Evolutionary conservation across 2,888 invertebrate species (phyloP), one percentile per base, ranked within the genome.

Genomic region (Protophormia terraenovae): DNA sequence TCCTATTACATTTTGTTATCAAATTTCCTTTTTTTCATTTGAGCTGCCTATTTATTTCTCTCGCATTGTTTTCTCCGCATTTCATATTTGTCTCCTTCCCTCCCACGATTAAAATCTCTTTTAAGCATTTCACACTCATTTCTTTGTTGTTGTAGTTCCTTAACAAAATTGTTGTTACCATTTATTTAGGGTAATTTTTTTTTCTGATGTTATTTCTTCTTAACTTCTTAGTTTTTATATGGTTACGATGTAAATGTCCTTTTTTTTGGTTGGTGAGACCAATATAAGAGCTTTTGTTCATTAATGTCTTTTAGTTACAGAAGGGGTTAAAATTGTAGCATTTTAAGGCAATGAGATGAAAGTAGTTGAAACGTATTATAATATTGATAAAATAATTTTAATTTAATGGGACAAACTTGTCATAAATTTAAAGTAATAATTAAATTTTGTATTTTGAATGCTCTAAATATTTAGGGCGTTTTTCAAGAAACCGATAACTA

Each of bases 271-370:
- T n/a, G 5, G 12, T n/a, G 2, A 38, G 32, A 50, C 24, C 6
- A 64, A 6, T 50, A n/a, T 45, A 55, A 64, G 50, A 76, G 53
- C 76, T 76, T 76, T 75, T n/a, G n/a, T n/a, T n/a, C n/a, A n/a
- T n/a, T n/a, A n/a, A n/a, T n/a, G n/a, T 66, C 19, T 29, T 8
- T 14, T 32, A 32, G 14, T n/a, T 32, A 47, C 45, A 62, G 32
- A 24, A n/a, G 12, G 3, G 14, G 5, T 19, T 4, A 72, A 14
- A 72, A 24, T 12, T 19, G 12, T 72, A 58, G 71, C 41, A 45
- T 1, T n/a, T n/a, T n/a, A n/a, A n/a, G n/a, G n/a, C n/a, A n/a
- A n/a, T n/a, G n/a, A n/a, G n/a, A n/a, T n/a, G n/a, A n/a, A n/a
- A n/a, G n/a, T n/a, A n/a, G n/a, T n/a, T n/a, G n/a, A n/a, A n/a